A percentile compares a stretch with the other conserved stretches of the same genome.
These are phyloP conservation scores for Eretmodus cyanostictus DNA, from an alignment of 2,113 vertebrate species.

Conservation along the genomic window DNA sequence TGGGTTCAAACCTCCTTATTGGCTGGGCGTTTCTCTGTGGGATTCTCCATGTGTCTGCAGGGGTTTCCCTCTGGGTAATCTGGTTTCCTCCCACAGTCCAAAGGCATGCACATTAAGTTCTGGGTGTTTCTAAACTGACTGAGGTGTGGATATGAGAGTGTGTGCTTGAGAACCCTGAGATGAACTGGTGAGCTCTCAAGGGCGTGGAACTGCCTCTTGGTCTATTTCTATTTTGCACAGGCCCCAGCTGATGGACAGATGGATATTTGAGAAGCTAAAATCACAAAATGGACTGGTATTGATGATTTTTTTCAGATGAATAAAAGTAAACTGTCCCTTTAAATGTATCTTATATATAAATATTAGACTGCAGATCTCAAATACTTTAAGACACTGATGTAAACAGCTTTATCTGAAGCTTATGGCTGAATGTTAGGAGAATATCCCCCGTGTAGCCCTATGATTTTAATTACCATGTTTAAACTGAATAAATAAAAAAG, in stretches of 20 bases:
- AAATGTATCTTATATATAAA: background rate
- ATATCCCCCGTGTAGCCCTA: background rate
- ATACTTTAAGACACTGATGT: background rate
- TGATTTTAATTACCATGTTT: background rate
- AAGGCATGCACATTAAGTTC: background rate
- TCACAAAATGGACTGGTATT: background rate
- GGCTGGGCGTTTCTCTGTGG: background rate
- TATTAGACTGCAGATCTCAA: background rate
- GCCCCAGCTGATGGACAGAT: background rate
- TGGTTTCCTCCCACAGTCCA: background rate
- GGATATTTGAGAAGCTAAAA: background rate
- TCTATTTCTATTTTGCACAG: background rate
- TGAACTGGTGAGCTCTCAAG: background rate
- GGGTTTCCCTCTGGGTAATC: background rate
- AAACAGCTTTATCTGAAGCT: background rate
- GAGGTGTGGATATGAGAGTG: background rate
- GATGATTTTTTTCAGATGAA: background rate
- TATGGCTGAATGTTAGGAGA: background rate
- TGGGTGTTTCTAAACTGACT: background rate
- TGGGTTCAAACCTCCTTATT: background rate
- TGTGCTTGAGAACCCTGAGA: background rate
- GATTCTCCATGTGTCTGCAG: background rate
- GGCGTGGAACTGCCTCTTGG: background rate
- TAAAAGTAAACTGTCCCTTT: background rate
- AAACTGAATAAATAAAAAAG: background rate